These are phyloP conservation scores for Dendrolimus punctatus DNA, from an alignment of 1,140 invertebrate species.

Conservation along the genomic window DNA sequence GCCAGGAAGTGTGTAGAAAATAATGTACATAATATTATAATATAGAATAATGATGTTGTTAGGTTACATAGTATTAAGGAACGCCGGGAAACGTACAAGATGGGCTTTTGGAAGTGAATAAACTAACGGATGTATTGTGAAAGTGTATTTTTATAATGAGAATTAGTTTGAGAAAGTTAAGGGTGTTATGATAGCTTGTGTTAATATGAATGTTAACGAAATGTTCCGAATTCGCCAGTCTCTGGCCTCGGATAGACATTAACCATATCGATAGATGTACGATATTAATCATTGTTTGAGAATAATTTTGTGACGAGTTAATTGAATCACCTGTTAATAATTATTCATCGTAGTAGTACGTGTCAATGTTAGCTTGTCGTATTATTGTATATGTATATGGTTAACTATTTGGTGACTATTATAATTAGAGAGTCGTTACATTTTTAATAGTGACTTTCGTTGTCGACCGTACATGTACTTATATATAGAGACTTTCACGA, in stretches of 20 bases:
- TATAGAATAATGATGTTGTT: slow-evolving; percentile 48
- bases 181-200: slow-evolving; percentile 45
- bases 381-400: slow-evolving; percentile 42
- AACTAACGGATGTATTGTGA: slow-evolving; percentile 26
- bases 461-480: slow-evolving; percentile 12
- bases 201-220: slow-evolving; percentile 33
- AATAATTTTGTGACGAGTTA: slow-evolving; percentile 44
- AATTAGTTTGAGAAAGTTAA: slow-evolving; percentile 50
- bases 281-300: slow-evolving; percentile 54
- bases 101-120: slow-evolving; percentile 27
- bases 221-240: slow-evolving; percentile 40
- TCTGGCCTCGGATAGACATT: slow-evolving; percentile 38
- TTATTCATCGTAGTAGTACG: slow-evolving; percentile 62
- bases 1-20: slow-evolving; percentile 65
- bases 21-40: slow-evolving; percentile 55
- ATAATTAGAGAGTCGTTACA: slow-evolving; percentile 61
- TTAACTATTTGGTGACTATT: slow-evolving; percentile 52
- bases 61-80: slow-evolving; percentile 46
- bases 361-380: slow-evolving; percentile 66
- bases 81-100: slow-evolving; percentile 46
- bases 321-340: slow-evolving; percentile 64
- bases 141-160: slow-evolving; percentile 65
- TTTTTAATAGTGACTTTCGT: slow-evolving; percentile 55
- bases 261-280: slow-evolving; percentile 65
- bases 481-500: not conserved